Base-by-base conservation (phyloP, 1,140 invertebrate species). In the Reticulitermes speratus region DNA sequence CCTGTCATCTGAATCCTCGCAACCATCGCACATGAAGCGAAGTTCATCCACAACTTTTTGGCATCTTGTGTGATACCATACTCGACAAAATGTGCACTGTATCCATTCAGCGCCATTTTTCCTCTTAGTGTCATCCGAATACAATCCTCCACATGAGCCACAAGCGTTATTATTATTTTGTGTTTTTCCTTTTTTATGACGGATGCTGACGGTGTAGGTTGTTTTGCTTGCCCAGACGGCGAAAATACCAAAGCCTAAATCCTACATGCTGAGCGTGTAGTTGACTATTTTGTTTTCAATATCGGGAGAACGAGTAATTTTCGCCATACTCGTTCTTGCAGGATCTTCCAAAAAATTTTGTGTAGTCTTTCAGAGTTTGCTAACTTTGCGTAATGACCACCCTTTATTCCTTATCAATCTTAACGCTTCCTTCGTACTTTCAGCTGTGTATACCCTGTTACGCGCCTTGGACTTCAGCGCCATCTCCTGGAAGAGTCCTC, bases 311-410 rank as follows among this genome's bases (percentile, higher is more conserved):
- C 9, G 81, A 25, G 9, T 82, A 11, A 82, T 82, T 44, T 82
- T 82, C 25, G 81, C 9, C 9, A 82, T 12, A 82, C 81, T 82
- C 9, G 81, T 25, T 12, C n/a, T 32, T 9, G 9, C 9, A 55
- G 83, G 83, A 84, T 84, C 38, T 6, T n/a, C 19, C 44, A 84
- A 84, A 84, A 82, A 84, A 19, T 84, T 44, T 84, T 45, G 44
- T 25, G 21, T 84, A 38, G 12, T 84, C 44, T 82, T 32, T 44
- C 44, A 82, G 82, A 11, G 82, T 82, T 84, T 84, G 21, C 52
- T 55, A 19, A 19, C 52, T 55, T 55, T 55, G 19, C 19, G 19
- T 11, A 55, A 11, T 11, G 52, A 32, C 30, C 83, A 84, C 48
- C 83, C 83, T 30, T 84, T 38, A 21, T 44, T 21, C 83, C 44